Evolutionary conservation across 2,113 vertebrate genomes (phyloP), one percentile per base, ranked within the genome.

Genomic region (Henicopernis longicauda): DNA sequence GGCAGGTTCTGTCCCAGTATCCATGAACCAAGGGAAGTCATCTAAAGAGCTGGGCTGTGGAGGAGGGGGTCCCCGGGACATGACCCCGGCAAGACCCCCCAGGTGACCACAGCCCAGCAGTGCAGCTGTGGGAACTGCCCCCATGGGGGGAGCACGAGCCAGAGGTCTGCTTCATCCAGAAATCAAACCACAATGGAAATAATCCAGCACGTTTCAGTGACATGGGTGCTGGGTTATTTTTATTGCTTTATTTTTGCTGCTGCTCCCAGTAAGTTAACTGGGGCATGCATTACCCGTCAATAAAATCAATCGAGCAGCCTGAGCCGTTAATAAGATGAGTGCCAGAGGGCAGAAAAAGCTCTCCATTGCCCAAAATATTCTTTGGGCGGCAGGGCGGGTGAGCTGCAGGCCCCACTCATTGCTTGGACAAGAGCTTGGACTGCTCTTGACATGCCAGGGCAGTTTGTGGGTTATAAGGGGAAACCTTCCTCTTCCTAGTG

Each of bases 231-330:
- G 10, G 42, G 47, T 87, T 89, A 92, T 95, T 85, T 92, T 79
- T 83, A 50, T 58, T 52, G 81, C 70, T 84, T 69, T 23, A 36
- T 44, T 89, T 86, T 67, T 77, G 82, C 58, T 94, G 82, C 84
- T 97, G 82, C 42, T 96, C 80, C 83, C 70, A 65, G 3, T 93
- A 79, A 95, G 91, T 89, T 79, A 96, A 97, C 88, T 97, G 93
- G 95, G 72, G 90, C 96, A 8, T 96, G 94, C 82, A 73, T 32
- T 55, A 29, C 58, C 47, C 13, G 0, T 89, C 96, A 89, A 96
- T 96, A 93, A 69, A 73, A 96, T 94, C 94, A 71, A 96, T 96
- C 5, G 3, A 92, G 86, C 85, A 73, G 91, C 92, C 61, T 34
- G 34, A 78, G 78, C 81, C 0, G 0, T n/a, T 93, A 84, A 82